Conservation (phyloP, 2,113 vertebrate species). For the Petrocephalus zakoni region DNA sequence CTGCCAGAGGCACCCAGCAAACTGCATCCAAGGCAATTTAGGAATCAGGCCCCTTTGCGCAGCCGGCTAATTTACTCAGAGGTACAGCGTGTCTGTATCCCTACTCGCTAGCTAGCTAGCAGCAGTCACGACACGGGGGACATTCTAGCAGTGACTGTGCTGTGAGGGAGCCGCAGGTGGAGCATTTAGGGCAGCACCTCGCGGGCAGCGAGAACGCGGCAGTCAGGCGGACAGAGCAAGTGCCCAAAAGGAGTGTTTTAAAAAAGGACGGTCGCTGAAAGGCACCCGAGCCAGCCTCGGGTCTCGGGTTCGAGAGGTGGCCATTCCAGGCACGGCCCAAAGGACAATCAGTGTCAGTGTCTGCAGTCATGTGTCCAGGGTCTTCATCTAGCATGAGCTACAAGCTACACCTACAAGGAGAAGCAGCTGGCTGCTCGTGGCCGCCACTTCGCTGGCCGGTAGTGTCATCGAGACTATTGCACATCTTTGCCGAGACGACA, state of each 20-base stretch:
- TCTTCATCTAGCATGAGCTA: slow-evolving; percentile 32
- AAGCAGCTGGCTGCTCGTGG: neutral
- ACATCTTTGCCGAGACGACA: slow-evolving; percentile 34
- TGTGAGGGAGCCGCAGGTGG: neutral
- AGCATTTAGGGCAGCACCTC: neutral
- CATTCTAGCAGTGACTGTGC: neutral
- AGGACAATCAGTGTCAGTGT: neutral
- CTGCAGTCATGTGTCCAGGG: slow-evolving; percentile 35
- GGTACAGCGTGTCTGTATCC: slow-evolving; percentile 13
- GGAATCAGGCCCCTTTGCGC: neutral
- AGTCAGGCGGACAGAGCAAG: slow-evolving; percentile 20
- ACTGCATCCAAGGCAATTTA: neutral
- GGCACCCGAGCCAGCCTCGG: slow-evolving; percentile 18
- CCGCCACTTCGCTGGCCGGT: slow-evolving; percentile 25
- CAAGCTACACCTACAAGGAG: slow-evolving; percentile 20
- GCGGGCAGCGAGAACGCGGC: slow-evolving; percentile 17
- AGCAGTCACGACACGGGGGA: neutral
- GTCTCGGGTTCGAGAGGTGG: neutral
- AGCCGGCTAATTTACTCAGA: slow-evolving; percentile 4
- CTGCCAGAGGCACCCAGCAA: neutral
- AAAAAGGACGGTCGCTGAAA: slow-evolving; percentile 20
- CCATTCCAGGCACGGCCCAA: slow-evolving; percentile 14
- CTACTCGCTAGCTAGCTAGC: neutral
- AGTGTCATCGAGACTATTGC: slow-evolving; percentile 31
- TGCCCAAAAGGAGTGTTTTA: neutral